Conservation (phyloP, 2,113 vertebrate genomes). For the Leiothrix lutea region DNA sequence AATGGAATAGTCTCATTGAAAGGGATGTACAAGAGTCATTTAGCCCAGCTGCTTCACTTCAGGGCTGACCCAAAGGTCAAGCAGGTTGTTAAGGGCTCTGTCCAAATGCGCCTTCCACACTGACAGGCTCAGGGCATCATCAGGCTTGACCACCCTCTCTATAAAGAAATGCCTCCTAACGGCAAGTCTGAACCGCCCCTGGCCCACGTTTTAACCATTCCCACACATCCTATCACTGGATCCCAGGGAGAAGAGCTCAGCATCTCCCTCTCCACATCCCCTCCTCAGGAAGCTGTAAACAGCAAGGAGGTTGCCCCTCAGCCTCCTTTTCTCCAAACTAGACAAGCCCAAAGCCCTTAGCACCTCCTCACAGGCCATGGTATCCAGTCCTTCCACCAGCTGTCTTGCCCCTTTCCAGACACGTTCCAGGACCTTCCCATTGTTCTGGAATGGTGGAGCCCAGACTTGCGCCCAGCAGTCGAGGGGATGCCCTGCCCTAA, state of each 20-base stretch:
- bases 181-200: rapidly evolving
- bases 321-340: not conserved
- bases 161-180: not conserved
- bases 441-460: no score
- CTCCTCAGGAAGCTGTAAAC: not conserved
- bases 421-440: not conserved
- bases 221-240: rapidly evolving
- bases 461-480: not conserved
- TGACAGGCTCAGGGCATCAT: not conserved
- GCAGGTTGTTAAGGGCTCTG: not conserved
- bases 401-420: not conserved
- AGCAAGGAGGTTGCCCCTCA: not conserved
- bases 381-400: not conserved
- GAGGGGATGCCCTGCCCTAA: not conserved
- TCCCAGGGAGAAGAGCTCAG: not conserved
- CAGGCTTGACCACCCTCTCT: not conserved
- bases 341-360: not conserved
- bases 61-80: not conserved
- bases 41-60: not conserved
- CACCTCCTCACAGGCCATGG: not conserved
- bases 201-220: not conserved
- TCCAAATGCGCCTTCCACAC: not conserved
- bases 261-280: not conserved
- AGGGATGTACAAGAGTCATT: not conserved
- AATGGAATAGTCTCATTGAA: not conserved